phyloP scores from a whole-genome alignment of 2,888 invertebrate genomes.

The Abrostola triplasia region DNA sequence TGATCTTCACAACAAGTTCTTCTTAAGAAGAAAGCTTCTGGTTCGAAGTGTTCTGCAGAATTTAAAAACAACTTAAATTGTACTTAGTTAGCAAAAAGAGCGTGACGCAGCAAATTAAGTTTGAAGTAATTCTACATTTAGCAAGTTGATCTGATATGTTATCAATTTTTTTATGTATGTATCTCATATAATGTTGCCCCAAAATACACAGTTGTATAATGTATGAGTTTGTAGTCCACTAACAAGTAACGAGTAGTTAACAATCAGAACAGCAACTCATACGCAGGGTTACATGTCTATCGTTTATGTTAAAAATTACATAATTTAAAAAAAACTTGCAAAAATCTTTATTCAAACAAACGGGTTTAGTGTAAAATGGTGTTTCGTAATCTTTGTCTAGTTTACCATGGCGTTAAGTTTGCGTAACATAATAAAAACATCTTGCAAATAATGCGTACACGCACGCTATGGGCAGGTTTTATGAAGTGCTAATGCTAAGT shows the following conservation, averaged over 20 bases:
- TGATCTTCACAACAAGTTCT: too few species aligned
- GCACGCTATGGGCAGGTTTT: constrained; percentile 44
- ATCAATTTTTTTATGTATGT: constrained; percentile 16
- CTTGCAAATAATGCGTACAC: constrained; percentile 43
- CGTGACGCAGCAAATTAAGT: neutral
- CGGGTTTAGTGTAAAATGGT: constrained; percentile 32
- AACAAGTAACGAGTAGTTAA: constrained; percentile 12
- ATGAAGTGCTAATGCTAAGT: constrained; percentile 28
- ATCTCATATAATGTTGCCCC: constrained; percentile 24
- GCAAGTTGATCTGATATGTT: constrained; percentile 13
- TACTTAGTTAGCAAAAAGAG: constrained; percentile 7
- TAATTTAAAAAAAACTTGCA: constrained; percentile 40
- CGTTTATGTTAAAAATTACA: constrained; percentile 45
- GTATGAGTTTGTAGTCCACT: constrained; percentile 7
- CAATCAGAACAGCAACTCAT: constrained; percentile 23
- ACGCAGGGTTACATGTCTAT: constrained; percentile 22
- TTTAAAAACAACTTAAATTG: neutral
- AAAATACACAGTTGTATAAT: constrained; percentile 34
- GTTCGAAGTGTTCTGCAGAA: neutral
- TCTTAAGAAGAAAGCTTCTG: too few species aligned
- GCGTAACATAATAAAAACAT: constrained; percentile 43
- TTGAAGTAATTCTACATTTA: neutral
- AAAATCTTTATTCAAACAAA: constrained; percentile 44
- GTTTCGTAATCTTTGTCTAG: constrained; percentile 50
- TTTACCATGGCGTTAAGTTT: constrained; percentile 40